Evolutionary conservation across 1,140 invertebrate genomes (phyloP), one percentile per base, ranked within the genome.

Genomic region (Ruditapes philippinarum): DNA sequence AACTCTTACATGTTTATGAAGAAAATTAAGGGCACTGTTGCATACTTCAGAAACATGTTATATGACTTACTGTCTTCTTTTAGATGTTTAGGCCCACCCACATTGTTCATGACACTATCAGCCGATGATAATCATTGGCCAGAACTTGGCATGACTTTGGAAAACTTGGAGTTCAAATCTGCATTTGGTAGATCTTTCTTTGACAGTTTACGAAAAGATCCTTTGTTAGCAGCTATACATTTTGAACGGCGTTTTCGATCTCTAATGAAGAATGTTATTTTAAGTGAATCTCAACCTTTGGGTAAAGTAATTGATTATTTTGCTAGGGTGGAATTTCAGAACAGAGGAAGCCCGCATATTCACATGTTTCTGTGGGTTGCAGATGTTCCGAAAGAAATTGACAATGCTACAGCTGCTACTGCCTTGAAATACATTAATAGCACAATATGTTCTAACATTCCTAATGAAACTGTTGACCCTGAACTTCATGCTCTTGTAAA

Each of bases 71-170:
- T 14, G 42, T 5, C 88, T 57, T 79, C 36, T 36, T 38, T 89
- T 54, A 33, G 70, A 40, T 89, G 81, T 85, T 62, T 89, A 73
- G 81, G 88, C 0, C 88, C 88, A 22, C 88, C 70, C 49, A 89
- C 81, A 49, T 85, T 89, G 51, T 80, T 89, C 68, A 68, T 85
- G 70, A 89, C 88, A 11, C 80, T 79, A 38, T 89, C 88, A 33
- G 82, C 90, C 38, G 78, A 91, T 91, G 90, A 91, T 38, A n/a
- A 87, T 19, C 82, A 87, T 45, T 91, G 88, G 88, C 82, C 88
- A 51, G 90, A 89, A 68, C n/a, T 91, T 40, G 76, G 78, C 51
- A 87, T 85, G 88, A 80, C 38, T 2, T 60, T 87, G n/a, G 68
- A 84, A 82, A 51, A 90, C 33, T 57, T 89, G 22, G n/a, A n/a